These are phyloP conservation scores for Trichogramma evanescens DNA, from an alignment of 2,888 invertebrate genomes.

Conservation along the genomic window DNA sequence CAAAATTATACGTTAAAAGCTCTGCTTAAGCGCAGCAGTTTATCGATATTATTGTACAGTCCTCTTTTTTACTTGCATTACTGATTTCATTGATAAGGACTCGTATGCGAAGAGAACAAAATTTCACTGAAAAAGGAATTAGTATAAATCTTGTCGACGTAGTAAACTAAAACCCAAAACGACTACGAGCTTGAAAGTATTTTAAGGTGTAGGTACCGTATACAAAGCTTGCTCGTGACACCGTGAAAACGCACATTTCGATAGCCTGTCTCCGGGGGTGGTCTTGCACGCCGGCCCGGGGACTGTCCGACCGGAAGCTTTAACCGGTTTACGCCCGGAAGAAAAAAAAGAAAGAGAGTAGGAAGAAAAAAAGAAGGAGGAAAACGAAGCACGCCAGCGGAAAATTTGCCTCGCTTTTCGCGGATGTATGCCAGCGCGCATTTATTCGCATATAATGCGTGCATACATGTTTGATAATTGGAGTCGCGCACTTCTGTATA, in stretches of 20 bases:
- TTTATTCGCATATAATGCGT: slow-evolving; percentile 42
- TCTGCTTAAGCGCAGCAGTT: background rate
- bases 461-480: slow-evolving; percentile 46
- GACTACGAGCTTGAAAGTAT: background rate
- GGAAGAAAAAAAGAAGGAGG: background rate
- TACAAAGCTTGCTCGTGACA: slow-evolving; percentile 4
- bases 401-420: slow-evolving; percentile 31
- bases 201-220: slow-evolving; percentile 11
- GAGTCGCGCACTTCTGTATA: slow-evolving; percentile 15
- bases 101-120: background rate
- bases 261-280: slow-evolving; percentile 1
- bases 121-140: slow-evolving; percentile 13
- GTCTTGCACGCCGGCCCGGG: background rate
- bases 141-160: slow-evolving; percentile 11
- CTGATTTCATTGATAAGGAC: background rate
- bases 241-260: slow-evolving; percentile 21
- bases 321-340: too few relatives aligned
- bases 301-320: too few relatives aligned
- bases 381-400: slow-evolving; percentile 11
- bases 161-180: background rate
- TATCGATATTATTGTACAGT: slow-evolving; percentile 3
- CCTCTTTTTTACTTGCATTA: background rate
- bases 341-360: background rate
- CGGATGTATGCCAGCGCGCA: slow-evolving; percentile 33
- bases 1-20: too few relatives aligned